A percentile compares a stretch with the other conserved stretches of the same genome.
Conservation (phyloP, 1,140 invertebrate genomes). For the Mylabris phalerata region DNA sequence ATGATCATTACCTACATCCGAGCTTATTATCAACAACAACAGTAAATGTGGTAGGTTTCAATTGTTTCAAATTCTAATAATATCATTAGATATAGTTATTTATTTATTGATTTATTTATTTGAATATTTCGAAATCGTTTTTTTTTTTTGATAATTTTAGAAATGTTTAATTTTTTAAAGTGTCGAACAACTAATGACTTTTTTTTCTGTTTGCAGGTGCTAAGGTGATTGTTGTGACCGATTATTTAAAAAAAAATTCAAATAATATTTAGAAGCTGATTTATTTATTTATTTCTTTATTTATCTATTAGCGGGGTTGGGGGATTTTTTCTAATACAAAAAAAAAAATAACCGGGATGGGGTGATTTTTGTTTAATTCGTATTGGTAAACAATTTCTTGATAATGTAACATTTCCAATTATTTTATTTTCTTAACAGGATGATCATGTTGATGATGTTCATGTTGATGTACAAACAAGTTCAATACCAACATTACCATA, state of each 20-base stretch:
- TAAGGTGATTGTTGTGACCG: constrained; percentile 13
- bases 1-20: constrained; percentile 74
- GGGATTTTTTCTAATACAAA: neutral
- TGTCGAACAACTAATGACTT: constrained; percentile 22
- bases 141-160: too few relatives aligned
- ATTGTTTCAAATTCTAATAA: neutral
- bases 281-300: too few relatives aligned
- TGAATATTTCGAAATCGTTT: neutral
- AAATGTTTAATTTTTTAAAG: constrained; percentile 9
- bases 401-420: too few relatives aligned
- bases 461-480: neutral
- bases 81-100: neutral
- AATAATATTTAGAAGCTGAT: too few relatives aligned
- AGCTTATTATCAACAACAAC: constrained; percentile 54
- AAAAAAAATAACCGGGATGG: too few relatives aligned
- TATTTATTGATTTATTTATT: neutral
- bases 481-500: constrained; percentile 14
- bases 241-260: neutral
- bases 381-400: neutral
- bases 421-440: too few relatives aligned
- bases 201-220: constrained; percentile 27
- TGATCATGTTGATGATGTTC: too few relatives aligned
- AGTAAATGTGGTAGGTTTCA: constrained; percentile 51
- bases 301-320: too few relatives aligned
- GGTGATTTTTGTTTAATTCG: constrained; percentile 5